Evolutionary conservation across 2,888 invertebrate species (phyloP).

Genomic region (Biston betularia): DNA sequence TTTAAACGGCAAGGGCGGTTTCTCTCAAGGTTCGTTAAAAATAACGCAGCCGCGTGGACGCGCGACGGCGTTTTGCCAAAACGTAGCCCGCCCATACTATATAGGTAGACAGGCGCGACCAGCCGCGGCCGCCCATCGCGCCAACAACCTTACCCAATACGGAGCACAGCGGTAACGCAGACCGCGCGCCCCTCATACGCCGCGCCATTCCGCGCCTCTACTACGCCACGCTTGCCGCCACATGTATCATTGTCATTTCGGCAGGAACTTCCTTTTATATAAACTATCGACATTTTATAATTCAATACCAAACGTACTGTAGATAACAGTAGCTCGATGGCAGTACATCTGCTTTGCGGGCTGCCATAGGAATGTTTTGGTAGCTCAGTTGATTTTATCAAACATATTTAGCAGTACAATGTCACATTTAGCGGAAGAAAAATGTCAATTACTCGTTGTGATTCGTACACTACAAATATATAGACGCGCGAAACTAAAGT

Average conservation of each 20-base stretch:
- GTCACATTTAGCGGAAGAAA: no score
- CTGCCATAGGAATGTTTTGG: no score
- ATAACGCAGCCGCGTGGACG: constrained; percentile 63
- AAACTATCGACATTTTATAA: not conserved
- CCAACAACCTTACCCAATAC: constrained; percentile 68
- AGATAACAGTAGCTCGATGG: no score
- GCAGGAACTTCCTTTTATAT: not conserved
- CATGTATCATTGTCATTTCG: not conserved
- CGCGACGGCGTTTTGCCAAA: constrained; percentile 77
- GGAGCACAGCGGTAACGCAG: constrained; percentile 51
- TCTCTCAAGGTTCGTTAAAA: constrained; percentile 84
- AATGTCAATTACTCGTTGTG: no score
- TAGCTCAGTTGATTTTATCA: no score
- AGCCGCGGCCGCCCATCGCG: constrained; percentile 56
- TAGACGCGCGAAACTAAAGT: no score
- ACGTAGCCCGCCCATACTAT: constrained; percentile 77
- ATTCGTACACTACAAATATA: no score
- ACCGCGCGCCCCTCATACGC: constrained; percentile 34
- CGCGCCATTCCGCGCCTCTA: constrained; percentile 1
- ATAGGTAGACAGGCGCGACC: constrained; percentile 60
- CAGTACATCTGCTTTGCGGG: no score
- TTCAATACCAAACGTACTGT: no score
- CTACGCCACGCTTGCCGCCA: constrained; percentile 1
- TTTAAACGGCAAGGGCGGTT: constrained; percentile 80
- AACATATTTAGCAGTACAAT: no score